Conservation (phyloP, 2,888 invertebrate species). For the Ormyrus pomaceus region DNA sequence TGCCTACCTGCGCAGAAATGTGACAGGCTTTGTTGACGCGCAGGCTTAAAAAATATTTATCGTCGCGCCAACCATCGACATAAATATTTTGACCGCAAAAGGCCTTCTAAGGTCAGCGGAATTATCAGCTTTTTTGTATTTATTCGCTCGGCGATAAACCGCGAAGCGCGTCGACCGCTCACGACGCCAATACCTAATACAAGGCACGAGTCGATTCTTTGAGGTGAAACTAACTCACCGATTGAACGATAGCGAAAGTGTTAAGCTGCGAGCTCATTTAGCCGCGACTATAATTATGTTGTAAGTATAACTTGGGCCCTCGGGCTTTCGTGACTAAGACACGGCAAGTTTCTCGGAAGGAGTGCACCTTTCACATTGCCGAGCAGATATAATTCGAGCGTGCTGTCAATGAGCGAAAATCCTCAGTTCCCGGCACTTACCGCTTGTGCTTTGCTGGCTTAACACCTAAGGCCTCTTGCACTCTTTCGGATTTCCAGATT, state of each 20-base stretch:
- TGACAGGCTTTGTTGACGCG: neutral
- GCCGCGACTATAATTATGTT: constrained; percentile 40
- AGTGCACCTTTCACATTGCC: constrained; percentile 12
- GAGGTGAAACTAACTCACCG: neutral
- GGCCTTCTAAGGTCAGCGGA: constrained; percentile 43
- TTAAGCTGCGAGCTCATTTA: constrained; percentile 17
- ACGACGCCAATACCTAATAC: neutral
- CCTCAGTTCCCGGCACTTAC: constrained; percentile 8
- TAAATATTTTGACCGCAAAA: constrained; percentile 37
- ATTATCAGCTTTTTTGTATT: constrained; percentile 6
- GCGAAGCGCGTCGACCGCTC: neutral
- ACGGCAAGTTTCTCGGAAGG: constrained; percentile 10
- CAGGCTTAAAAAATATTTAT: constrained; percentile 25
- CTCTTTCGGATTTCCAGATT: neutral
- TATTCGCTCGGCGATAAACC: neutral
- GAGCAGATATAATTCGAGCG: constrained; percentile 25
- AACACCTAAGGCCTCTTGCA: neutral
- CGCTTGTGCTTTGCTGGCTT: constrained; percentile 15
- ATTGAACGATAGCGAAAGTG: constrained; percentile 10
- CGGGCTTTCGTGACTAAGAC: constrained; percentile 20
- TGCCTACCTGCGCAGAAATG: too few species aligned
- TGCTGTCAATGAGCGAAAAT: constrained; percentile 35
- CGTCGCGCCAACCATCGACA: neutral
- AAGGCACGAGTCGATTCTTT: neutral
- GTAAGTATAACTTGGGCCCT: too few species aligned